These are phyloP conservation scores for Schrankia costaestrigalis DNA, from an alignment of 2,888 invertebrate species.

Conservation along the genomic window DNA sequence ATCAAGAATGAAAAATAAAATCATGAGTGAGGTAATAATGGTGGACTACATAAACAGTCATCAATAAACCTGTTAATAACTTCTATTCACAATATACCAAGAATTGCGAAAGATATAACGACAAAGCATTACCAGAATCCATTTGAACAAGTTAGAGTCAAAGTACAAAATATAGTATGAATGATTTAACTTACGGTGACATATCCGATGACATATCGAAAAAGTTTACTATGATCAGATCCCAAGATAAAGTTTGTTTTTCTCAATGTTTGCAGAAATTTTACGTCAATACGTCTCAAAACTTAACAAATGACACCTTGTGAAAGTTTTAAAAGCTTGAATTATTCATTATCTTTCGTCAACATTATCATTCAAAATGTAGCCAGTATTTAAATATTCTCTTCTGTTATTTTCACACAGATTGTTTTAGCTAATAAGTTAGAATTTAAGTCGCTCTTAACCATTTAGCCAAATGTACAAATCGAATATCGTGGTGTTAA, in stretches of 20 bases:
- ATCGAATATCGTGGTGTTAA: too few relatives aligned
- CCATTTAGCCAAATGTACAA: too few relatives aligned
- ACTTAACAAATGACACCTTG: conserved; percentile 46
- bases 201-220: conserved; percentile 48
- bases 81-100: too few relatives aligned
- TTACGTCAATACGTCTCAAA: conserved; percentile 38
- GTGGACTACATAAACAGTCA: too few relatives aligned
- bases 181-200: conserved; percentile 34
- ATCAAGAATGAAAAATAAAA: too few relatives aligned
- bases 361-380: conserved; percentile 37
- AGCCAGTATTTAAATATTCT: conserved; percentile 27
- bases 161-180: conserved; percentile 10
- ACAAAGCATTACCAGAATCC: too few relatives aligned
- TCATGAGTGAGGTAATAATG: too few relatives aligned
- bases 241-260: conserved; percentile 39
- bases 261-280: conserved; percentile 32
- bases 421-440: conserved; percentile 7
- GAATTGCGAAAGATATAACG: too few relatives aligned
- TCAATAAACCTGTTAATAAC: too few relatives aligned
- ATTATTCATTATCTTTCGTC: conserved; percentile 40
- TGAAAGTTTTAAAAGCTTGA: conserved; percentile 43
- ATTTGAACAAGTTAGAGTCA: conserved; percentile 16
- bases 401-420: conserved; percentile 26
- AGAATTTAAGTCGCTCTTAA: conserved; percentile 8
- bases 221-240: conserved; percentile 38